These are phyloP conservation scores for Chelidonichthys spinosus DNA, from an alignment of 2,797 vertebrate genomes.

Conservation along the genomic window DNA sequence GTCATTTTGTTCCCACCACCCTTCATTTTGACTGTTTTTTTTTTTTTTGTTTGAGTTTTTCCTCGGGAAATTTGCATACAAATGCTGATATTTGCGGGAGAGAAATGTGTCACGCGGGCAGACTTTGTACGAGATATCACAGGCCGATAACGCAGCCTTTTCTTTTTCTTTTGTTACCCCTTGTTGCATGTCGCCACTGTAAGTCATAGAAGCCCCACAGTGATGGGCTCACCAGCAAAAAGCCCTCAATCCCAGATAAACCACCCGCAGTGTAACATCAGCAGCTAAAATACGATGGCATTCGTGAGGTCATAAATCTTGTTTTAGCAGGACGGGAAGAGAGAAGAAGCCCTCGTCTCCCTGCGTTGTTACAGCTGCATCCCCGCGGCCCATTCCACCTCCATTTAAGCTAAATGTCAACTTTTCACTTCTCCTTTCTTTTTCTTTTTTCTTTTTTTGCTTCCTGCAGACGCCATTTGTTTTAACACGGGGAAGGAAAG, in stretches of 20 bases:
- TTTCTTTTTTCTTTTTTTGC: slow-evolving; percentile 51
- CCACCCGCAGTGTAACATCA: slow-evolving; percentile 82
- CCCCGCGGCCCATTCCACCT: slow-evolving; percentile 84
- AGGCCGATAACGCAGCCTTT: slow-evolving; percentile 41
- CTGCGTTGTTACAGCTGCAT: slow-evolving; percentile 83
- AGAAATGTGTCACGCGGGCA: neutral
- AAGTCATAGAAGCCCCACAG: slow-evolving; percentile 78
- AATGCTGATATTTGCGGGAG: slow-evolving; percentile 3
- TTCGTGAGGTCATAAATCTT: slow-evolving; percentile 86
- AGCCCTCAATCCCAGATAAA: slow-evolving; percentile 86
- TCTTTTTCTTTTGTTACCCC: slow-evolving; percentile 66
- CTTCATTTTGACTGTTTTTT: neutral
- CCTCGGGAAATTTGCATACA: slow-evolving; percentile 21
- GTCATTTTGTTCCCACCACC: slow-evolving; percentile 18
- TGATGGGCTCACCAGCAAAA: slow-evolving; percentile 82
- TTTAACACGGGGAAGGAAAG: slow-evolving; percentile 75
- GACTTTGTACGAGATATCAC: slow-evolving; percentile 28
- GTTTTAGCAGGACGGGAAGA: slow-evolving; percentile 75
- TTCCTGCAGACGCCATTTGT: slow-evolving; percentile 83
- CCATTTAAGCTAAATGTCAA: slow-evolving; percentile 89
- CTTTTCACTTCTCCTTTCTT: slow-evolving; percentile 68
- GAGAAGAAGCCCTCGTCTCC: slow-evolving; percentile 73
- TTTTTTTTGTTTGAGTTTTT: neutral
- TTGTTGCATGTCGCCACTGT: slow-evolving; percentile 66
- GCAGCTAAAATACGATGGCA: slow-evolving; percentile 85